phyloP scores from a whole-genome alignment of 2,888 invertebrate genomes.

The Acleris literana region DNA sequence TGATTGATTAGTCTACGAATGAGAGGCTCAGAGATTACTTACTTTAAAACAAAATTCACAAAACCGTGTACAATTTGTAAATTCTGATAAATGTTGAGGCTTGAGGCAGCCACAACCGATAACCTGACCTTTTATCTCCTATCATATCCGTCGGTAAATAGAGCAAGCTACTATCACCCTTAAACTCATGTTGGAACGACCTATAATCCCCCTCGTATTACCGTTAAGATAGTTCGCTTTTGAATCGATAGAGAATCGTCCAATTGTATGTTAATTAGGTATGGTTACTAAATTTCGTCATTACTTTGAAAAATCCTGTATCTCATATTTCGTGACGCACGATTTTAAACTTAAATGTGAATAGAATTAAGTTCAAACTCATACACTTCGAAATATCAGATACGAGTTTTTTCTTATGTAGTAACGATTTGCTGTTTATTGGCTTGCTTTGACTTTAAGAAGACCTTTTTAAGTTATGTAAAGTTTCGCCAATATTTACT shows the following conservation, averaged over 20 bases:
- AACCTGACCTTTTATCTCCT: conserved; percentile 34
- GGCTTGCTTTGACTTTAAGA: conserved; percentile 18
- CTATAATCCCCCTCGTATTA: neutral
- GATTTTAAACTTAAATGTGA: too few species aligned
- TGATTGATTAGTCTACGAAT: too few species aligned
- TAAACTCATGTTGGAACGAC: neutral
- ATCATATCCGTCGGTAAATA: conserved; percentile 5
- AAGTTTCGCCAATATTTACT: too few species aligned
- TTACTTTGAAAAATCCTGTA: too few species aligned
- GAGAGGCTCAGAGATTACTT: too few species aligned
- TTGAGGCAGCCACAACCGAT: conserved; percentile 14
- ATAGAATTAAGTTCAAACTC: too few species aligned
- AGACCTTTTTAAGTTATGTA: conserved; percentile 7
- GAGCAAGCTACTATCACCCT: neutral
- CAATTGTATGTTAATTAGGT: conserved; percentile 33
- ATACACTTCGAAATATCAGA: too few species aligned
- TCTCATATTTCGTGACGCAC: too few species aligned
- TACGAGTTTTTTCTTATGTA: too few species aligned
- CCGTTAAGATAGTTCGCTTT: conserved; percentile 9
- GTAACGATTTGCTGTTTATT: neutral
- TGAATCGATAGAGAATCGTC: neutral
- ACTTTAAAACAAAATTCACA: neutral
- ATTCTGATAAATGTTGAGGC: conserved; percentile 10
- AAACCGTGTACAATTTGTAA: conserved; percentile 4
- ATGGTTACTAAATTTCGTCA: too few species aligned